Evolutionary conservation across 1,140 invertebrate species (phyloP), one percentile per base, ranked within the genome.

Genomic region (Nixonia krombeini): DNA sequence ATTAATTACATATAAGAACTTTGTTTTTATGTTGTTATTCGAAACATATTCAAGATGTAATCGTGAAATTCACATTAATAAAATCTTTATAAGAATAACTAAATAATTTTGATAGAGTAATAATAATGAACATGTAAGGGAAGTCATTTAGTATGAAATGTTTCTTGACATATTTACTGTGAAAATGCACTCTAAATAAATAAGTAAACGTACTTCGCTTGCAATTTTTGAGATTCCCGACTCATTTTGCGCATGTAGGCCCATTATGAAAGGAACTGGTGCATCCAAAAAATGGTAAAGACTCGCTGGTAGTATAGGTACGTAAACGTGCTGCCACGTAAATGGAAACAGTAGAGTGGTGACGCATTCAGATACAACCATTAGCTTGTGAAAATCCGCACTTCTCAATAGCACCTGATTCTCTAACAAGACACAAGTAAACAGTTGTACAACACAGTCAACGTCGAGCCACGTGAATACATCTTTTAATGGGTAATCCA

Each of bases 251-350:
- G 86, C 86, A 68, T 90, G 89, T n/a, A 91, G 70, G 7, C 98
- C 98, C 97, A 99, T 99, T 47, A 99, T 92, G 83, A 97, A 99
- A 10, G 98, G 98, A 18, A 99, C 97, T 0, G 98, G 98, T 7
- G 98, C 98, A 87, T 99, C 98, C 8, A 99, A 87, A 86, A 99
- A 99, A 78, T 99, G 96, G 71, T 96, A 91, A 37, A 99, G 87
- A 10, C 96, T 95, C 13, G 96, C 92, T 1, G 98, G 98, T 61
- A 99, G 86, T 75, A 99, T 99, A 3, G 98, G 98, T 16, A 99
- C 98, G 85, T 99, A 99, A 0, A 99, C 97, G 83, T 99, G 96
- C 46, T 97, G 96, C 98, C 98, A 99, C 4, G 90, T 87, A 80
- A 99, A 99, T 0, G 98, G 98, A 79, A 98, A 95, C 2, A 99